Evolutionary conservation across 2,888 invertebrate genomes (phyloP).

Genomic region (Congeria kusceri): DNA sequence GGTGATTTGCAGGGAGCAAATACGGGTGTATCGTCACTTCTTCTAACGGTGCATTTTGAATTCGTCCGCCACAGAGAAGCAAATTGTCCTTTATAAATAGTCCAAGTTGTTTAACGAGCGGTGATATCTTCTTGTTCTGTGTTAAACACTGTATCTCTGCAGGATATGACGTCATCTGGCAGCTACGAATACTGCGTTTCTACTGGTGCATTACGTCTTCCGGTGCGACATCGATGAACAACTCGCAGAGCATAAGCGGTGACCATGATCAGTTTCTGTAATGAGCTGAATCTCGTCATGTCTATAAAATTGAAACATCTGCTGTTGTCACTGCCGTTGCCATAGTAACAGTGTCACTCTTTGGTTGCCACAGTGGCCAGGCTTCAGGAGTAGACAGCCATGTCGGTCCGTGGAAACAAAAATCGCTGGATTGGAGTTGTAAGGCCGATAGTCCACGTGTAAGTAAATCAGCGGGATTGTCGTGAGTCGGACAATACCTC

Average conservation of each 20-base stretch:
- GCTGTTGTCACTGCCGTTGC: background rate
- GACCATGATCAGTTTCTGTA: conserved; percentile 1
- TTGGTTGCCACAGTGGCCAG: background rate
- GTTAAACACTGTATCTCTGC: background rate
- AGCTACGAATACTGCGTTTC: background rate
- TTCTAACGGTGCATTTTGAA: conserved; percentile 7
- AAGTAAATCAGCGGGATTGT: conserved; percentile 1
- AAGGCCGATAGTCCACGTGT: background rate
- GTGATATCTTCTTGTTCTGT: background rate
- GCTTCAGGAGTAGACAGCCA: conserved; percentile 7
- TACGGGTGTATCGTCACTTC: conserved; percentile 1
- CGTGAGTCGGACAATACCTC: background rate
- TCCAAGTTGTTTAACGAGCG: conserved; percentile 7
- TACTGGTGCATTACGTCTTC: background rate
- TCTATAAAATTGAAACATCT: background rate
- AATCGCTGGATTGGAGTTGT: conserved; percentile 12
- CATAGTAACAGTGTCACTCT: background rate
- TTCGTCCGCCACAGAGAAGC: conserved; percentile 18
- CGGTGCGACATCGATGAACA: conserved; percentile 7
- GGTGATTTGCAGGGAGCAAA: background rate
- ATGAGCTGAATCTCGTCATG: conserved; percentile 15
- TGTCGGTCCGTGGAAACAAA: conserved; percentile 28
- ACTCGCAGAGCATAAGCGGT: conserved; percentile 27
- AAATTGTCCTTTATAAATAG: conserved; percentile 7
- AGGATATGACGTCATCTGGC: background rate